phyloP scores from a whole-genome alignment of 2,797 vertebrate species.

The Leuciscus waleckii region DNA sequence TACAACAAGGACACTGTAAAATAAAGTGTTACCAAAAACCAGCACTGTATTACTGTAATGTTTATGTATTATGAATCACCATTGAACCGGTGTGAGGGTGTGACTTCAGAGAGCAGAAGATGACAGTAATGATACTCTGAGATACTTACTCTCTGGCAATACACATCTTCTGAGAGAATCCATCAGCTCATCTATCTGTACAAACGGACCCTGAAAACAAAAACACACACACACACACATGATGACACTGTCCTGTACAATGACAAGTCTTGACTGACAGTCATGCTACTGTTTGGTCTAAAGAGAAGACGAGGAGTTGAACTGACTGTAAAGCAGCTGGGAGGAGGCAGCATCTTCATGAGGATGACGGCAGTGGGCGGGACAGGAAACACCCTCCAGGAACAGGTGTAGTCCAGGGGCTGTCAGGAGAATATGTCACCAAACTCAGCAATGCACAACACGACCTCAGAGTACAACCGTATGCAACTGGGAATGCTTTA shows the following conservation, averaged over 20 bases:
- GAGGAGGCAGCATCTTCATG: conserved; percentile 98
- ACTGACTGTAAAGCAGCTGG: conserved; percentile 92
- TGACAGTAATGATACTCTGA: background rate
- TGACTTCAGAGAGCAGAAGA: background rate
- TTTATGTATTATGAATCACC: background rate
- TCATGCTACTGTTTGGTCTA: background rate
- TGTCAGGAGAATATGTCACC: conserved; percentile 62
- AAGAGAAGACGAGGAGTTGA: background rate
- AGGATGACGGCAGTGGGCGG: conserved; percentile 94
- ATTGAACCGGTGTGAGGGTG: background rate
- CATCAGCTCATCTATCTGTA: conserved; percentile 98
- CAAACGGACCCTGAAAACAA: conserved; percentile 91
- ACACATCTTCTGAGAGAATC: conserved; percentile 95
- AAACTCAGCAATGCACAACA: background rate
- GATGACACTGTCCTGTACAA: background rate
- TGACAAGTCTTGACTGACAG: background rate
- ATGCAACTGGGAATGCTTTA: background rate
- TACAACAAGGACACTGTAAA: too few species aligned
- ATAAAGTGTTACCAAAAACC: too few species aligned
- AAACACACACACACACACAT: conserved; percentile 7
- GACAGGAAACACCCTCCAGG: conserved; percentile 98
- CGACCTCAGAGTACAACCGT: background rate
- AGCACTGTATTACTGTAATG: too few species aligned
- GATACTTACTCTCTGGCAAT: conserved; percentile 94
- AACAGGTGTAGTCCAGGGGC: conserved; percentile 97